Evolutionary conservation across 2,797 vertebrate genomes (phyloP).

Genomic region (Sebastes glaucus): DNA sequence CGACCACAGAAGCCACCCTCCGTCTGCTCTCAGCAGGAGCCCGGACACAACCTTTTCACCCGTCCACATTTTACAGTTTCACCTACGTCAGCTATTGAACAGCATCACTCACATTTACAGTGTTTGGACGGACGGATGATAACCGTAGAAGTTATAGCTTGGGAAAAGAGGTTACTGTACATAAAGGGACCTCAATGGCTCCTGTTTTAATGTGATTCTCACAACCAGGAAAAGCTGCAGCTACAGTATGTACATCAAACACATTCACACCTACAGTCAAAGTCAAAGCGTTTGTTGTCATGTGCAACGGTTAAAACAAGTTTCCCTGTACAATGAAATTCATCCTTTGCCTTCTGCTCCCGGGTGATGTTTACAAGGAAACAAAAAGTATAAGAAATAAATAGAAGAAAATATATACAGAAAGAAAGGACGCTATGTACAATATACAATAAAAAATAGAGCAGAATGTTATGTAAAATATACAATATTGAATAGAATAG

Average conservation of each 20-base stretch:
- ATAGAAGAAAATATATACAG: too few relatives aligned
- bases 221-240: background rate
- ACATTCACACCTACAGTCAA: background rate
- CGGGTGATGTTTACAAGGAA: too few relatives aligned
- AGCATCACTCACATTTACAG: conserved; percentile 35
- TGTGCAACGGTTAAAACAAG: too few relatives aligned
- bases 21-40: conserved; percentile 37
- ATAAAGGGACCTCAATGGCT: background rate
- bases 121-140: conserved; percentile 4
- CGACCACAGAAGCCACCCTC: conserved; percentile 17
- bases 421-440: too few relatives aligned
- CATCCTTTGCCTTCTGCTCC: too few relatives aligned
- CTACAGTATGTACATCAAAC: too few relatives aligned
- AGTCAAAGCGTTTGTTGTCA: too few relatives aligned
- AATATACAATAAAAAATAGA: too few relatives aligned
- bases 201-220: background rate
- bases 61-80: conserved; percentile 42
- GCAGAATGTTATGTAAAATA: too few relatives aligned
- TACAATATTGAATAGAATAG: too few relatives aligned
- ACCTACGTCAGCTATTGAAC: conserved; percentile 32
- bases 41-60: conserved; percentile 46
- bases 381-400: too few relatives aligned
- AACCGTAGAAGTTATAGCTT: background rate
- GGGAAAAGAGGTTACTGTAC: background rate
- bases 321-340: too few relatives aligned